These are phyloP conservation scores for Drosophila mojavensis DNA, from an alignment of 1,140 invertebrate genomes.

Conservation along the genomic window DNA sequence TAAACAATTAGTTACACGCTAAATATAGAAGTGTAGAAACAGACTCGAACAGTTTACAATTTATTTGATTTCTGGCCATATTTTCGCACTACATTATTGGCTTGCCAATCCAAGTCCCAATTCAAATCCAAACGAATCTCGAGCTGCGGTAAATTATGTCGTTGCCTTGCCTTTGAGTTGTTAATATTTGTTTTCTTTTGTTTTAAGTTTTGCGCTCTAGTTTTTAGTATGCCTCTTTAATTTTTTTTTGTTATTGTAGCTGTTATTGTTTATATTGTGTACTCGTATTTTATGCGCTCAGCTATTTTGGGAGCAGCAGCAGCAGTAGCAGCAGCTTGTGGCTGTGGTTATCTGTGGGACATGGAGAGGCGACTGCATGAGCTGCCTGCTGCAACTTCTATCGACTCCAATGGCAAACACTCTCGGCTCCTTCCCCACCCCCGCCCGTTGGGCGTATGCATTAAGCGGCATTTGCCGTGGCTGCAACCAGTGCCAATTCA, in stretches of 20 bases:
- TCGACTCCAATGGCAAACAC: constrained; percentile 3
- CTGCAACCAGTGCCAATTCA: constrained; percentile 48
- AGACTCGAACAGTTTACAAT: not conserved
- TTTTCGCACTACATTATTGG: not conserved
- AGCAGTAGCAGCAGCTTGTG: not conserved
- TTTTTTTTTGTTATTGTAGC: not conserved
- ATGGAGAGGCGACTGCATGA: not conserved
- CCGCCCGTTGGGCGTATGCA: constrained; percentile 1
- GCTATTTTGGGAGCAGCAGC: constrained; percentile 16
- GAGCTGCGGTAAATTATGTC: not conserved
- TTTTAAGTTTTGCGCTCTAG: constrained; percentile 13
- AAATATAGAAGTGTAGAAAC: not conserved
- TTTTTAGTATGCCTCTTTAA: not conserved
- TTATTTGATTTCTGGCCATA: not conserved
- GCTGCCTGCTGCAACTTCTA: too few relatives aligned
- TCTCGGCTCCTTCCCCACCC: too few relatives aligned
- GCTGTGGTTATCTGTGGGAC: not conserved
- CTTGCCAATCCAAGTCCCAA: not conserved
- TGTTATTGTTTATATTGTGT: constrained; percentile 28
- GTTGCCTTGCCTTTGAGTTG: not conserved
- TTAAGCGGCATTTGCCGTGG: constrained; percentile 35
- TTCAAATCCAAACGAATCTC: not conserved
- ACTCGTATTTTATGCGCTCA: constrained; percentile 13
- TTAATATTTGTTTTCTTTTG: not conserved
- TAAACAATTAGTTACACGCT: constrained; percentile 1